A percentile compares a stretch with the other conserved stretches of the same genome.
These are phyloP conservation scores for Cybosia mesomella DNA, from an alignment of 2,888 invertebrate species.

Conservation along the genomic window DNA sequence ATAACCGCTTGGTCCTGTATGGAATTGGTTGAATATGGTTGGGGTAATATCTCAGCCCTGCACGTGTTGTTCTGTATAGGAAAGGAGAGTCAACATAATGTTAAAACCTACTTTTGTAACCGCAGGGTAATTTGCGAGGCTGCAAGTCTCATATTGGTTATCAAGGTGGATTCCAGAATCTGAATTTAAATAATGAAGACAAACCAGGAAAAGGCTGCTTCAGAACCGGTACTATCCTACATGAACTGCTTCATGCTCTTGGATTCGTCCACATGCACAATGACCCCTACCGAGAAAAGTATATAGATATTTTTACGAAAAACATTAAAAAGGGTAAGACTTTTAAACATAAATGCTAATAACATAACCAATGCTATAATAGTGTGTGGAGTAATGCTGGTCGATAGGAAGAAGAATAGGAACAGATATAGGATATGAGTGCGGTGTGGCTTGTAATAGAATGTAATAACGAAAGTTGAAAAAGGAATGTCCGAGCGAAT, in stretches of 20 bases:
- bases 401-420: background rate
- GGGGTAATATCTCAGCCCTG: background rate
- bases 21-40: constrained; percentile 59
- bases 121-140: background rate
- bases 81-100: background rate
- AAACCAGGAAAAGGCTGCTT: constrained; percentile 88
- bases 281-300: constrained; percentile 91
- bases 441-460: background rate
- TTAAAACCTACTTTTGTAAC: background rate
- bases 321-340: constrained; percentile 89
- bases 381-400: background rate
- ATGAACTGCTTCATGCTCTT: constrained; percentile 92
- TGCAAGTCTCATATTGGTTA: constrained; percentile 75
- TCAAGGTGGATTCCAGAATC: constrained; percentile 89
- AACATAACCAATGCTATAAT: background rate
- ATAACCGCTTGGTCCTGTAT: constrained; percentile 74
- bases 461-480: background rate
- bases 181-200: constrained; percentile 86
- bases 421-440: too few relatives aligned
- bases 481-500: background rate
- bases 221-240: constrained; percentile 89
- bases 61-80: background rate
- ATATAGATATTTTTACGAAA: constrained; percentile 90
- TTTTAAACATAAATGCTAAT: background rate
- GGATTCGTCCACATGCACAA: constrained; percentile 95